These are phyloP conservation scores for Villa cingulata DNA, from an alignment of 2,888 invertebrate genomes.

Conservation along the genomic window DNA sequence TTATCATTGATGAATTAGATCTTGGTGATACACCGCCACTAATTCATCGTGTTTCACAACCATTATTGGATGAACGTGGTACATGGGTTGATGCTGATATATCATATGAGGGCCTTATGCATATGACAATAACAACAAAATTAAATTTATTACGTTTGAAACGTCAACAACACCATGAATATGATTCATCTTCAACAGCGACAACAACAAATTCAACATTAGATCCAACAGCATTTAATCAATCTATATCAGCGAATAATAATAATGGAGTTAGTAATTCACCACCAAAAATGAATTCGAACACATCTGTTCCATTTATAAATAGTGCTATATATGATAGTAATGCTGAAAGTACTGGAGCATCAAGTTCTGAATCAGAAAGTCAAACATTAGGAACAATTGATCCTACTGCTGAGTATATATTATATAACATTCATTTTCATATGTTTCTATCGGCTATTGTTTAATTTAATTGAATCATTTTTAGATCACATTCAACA, in stretches of 20 bases:
- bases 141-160: slow-evolving; percentile 44
- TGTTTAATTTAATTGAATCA: background rate
- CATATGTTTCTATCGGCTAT: background rate
- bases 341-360: slow-evolving; percentile 34
- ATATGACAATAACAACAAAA: slow-evolving; percentile 71
- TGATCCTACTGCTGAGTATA: slow-evolving; percentile 22
- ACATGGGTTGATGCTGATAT: slow-evolving; percentile 73
- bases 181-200: slow-evolving; percentile 13
- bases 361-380: slow-evolving; percentile 31
- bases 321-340: slow-evolving; percentile 32
- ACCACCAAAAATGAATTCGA: slow-evolving; percentile 1
- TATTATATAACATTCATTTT: background rate
- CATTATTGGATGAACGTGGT: slow-evolving; percentile 61
- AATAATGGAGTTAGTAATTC: slow-evolving; percentile 1
- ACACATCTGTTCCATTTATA: background rate
- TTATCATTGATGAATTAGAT: slow-evolving; percentile 56
- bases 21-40: slow-evolving; percentile 52
- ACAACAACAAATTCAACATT: slow-evolving; percentile 8
- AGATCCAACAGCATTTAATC: slow-evolving; percentile 1
- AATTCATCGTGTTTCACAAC: slow-evolving; percentile 47
- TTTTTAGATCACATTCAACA: slow-evolving; percentile 20
- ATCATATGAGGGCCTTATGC: slow-evolving; percentile 56
- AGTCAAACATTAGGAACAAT: slow-evolving; percentile 18
- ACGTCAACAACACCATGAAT: slow-evolving; percentile 19
- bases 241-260: background rate